These are phyloP conservation scores for Apaloderma vittatum DNA, from an alignment of 2,113 vertebrate species.

Conservation along the genomic window DNA sequence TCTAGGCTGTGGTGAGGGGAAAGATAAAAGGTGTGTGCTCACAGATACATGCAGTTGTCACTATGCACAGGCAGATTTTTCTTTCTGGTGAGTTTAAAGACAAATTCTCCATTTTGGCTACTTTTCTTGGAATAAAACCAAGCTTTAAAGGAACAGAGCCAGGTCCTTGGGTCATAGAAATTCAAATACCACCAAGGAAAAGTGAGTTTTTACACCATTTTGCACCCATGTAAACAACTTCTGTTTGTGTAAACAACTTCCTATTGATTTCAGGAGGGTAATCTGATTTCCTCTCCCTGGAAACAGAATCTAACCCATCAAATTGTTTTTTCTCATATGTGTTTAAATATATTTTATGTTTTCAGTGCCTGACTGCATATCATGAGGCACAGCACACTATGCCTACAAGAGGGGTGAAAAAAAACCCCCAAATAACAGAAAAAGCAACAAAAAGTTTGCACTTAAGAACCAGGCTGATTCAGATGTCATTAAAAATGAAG, in stretches of 20 bases:
- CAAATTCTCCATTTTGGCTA: not conserved
- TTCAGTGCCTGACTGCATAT: not conserved
- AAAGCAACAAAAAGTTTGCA: conserved; percentile 1
- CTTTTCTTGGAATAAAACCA: conserved; percentile 1
- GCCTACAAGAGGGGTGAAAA: not conserved
- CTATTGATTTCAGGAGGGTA: not conserved
- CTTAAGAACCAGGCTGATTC: not conserved
- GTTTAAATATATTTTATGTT: not conserved
- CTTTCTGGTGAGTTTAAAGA: not conserved
- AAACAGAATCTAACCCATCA: conserved; percentile 3
- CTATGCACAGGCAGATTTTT: not conserved
- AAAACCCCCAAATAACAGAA: too few relatives aligned
- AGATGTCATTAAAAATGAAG: not conserved
- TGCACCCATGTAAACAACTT: not conserved
- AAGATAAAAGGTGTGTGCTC: not conserved
- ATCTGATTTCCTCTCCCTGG: not conserved
- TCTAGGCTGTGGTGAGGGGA: not conserved
- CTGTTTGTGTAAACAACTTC: conserved; percentile 14
- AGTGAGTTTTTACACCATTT: not conserved
- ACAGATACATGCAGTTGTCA: not conserved
- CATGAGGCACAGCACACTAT: not conserved
- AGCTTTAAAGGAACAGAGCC: not conserved
- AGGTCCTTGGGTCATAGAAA: conserved; percentile 7
- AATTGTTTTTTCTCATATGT: not conserved
- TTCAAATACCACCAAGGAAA: not conserved